Conservation (phyloP, 2,113 vertebrate species). For the Pantherophis guttatus region DNA sequence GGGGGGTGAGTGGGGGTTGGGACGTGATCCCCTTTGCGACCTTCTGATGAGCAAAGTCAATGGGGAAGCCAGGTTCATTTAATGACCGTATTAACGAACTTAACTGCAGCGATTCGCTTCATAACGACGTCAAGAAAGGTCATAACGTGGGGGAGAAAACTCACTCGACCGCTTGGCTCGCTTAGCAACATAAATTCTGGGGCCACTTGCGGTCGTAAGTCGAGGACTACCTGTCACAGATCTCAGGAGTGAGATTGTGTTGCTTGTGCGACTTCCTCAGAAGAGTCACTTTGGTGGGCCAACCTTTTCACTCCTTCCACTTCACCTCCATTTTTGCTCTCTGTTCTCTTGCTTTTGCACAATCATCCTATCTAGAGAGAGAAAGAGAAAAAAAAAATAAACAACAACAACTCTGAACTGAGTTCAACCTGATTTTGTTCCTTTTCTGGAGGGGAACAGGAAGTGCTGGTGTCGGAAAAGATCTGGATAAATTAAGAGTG, state of each 20-base stretch:
- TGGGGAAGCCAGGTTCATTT: not conserved
- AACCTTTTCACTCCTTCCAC: too few relatives aligned
- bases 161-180: not conserved
- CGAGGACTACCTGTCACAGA: not conserved
- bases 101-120: too few relatives aligned
- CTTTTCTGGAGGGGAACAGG: not conserved
- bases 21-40: not conserved
- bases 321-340: not conserved
- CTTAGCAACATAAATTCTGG: not conserved
- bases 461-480: not conserved
- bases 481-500: conserved; percentile 6
- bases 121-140: not conserved
- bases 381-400: too few relatives aligned
- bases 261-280: not conserved
- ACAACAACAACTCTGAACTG: not conserved
- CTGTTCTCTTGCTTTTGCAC: not conserved
- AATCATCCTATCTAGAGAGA: not conserved
- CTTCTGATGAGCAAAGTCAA: not conserved
- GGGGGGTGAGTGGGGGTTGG: too few relatives aligned
- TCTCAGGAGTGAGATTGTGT: not conserved
- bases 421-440: not conserved
- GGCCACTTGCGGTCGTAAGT: not conserved
- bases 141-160: not conserved
- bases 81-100: not conserved
- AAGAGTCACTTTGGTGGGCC: not conserved